Evolutionary conservation across 2,888 invertebrate genomes (phyloP).

Genomic region (Tenthredo livida): DNA sequence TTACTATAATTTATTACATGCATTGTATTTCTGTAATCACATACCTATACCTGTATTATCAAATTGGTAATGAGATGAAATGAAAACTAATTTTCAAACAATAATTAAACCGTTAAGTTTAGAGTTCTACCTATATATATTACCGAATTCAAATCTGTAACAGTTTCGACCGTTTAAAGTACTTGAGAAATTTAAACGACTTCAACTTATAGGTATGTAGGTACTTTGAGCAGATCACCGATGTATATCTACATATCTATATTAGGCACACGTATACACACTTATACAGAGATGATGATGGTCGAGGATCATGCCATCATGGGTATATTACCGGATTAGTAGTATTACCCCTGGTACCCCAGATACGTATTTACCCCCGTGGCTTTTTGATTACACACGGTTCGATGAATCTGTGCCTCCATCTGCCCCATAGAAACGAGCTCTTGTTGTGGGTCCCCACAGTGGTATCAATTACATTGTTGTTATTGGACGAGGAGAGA

Average conservation of each 20-base stretch:
- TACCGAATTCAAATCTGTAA: background rate
- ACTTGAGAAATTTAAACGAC: background rate
- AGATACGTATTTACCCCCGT: slow-evolving; percentile 65
- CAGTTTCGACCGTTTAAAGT: slow-evolving; percentile 16
- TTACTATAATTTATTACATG: background rate
- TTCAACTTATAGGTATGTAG: background rate
- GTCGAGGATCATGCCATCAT: slow-evolving; percentile 29
- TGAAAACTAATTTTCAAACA: background rate
- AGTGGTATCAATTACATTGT: slow-evolving; percentile 77
- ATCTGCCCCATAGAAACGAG: slow-evolving; percentile 59
- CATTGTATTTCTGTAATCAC: no score
- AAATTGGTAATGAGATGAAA: no score
- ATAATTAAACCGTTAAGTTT: background rate
- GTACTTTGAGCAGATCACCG: background rate
- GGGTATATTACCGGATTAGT: slow-evolving; percentile 73
- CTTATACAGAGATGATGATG: background rate
- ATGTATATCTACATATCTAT: background rate
- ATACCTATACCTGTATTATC: no score
- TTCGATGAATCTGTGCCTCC: slow-evolving; percentile 60
- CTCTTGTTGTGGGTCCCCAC: slow-evolving; percentile 52
- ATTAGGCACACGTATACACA: background rate
- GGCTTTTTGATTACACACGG: slow-evolving; percentile 74
- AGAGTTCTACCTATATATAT: background rate
- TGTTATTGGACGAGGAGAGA: slow-evolving; percentile 72
- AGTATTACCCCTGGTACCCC: slow-evolving; percentile 13